Percentiles rank a stretch among this genome's conserved stretches.
Evolutionary conservation across 2,113 vertebrate species (phyloP).

Genomic region (Oplegnathus fasciatus): DNA sequence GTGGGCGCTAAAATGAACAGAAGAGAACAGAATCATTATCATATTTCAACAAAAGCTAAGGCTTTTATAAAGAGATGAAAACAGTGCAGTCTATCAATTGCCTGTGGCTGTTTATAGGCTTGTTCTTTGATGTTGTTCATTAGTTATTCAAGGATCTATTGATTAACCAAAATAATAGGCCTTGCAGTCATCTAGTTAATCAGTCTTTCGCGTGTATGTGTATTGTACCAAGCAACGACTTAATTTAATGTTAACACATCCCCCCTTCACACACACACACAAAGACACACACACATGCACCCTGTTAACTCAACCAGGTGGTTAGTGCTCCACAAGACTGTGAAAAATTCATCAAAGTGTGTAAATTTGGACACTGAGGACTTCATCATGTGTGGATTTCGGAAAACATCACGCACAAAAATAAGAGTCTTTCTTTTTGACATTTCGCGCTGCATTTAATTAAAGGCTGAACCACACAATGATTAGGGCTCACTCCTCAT

Average conservation of each 20-base stretch:
- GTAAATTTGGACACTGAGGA: constrained; percentile 67
- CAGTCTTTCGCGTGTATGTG: constrained; percentile 70
- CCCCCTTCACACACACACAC: not conserved
- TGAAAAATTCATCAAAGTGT: constrained; percentile 79
- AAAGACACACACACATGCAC: constrained; percentile 19
- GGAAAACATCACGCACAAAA: constrained; percentile 33
- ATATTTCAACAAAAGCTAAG: constrained; percentile 74
- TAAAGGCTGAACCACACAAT: constrained; percentile 53
- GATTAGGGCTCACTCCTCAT: constrained; percentile 65
- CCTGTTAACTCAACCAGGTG: constrained; percentile 69
- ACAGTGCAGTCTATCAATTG: constrained; percentile 69
- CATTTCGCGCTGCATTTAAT: constrained; percentile 66
- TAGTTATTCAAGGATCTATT: constrained; percentile 81
- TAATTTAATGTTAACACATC: constrained; percentile 60
- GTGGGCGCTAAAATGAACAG: constrained; percentile 51
- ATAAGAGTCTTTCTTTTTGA: constrained; percentile 51
- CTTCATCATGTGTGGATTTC: constrained; percentile 36
- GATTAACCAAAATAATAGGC: constrained; percentile 81
- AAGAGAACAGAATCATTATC: constrained; percentile 70
- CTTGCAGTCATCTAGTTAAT: constrained; percentile 77
- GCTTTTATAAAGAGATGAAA: constrained; percentile 75
- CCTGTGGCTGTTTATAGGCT: constrained; percentile 73
- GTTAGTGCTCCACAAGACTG: constrained; percentile 52
- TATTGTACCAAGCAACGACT: constrained; percentile 59
- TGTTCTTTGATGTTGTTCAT: constrained; percentile 78